phyloP scores from a whole-genome alignment of 1,140 invertebrate genomes.

The Spodoptera litura region DNA sequence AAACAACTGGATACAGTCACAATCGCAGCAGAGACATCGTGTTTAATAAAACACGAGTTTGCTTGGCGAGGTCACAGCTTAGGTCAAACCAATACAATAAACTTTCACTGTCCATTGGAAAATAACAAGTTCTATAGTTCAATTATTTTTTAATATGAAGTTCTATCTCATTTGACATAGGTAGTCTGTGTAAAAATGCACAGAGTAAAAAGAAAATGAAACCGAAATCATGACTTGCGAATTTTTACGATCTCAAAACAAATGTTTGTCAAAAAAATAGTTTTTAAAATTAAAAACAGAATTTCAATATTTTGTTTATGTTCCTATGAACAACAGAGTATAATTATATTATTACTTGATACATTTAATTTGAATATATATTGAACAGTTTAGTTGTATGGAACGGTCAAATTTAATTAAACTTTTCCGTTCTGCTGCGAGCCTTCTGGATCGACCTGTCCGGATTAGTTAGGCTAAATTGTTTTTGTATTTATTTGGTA shows the following conservation, averaged over 20 bases:
- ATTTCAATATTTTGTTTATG: too few relatives aligned
- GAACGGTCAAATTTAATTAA: not conserved
- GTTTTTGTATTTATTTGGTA: not conserved
- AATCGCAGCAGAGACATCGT: not conserved
- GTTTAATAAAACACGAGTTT: constrained; percentile 4
- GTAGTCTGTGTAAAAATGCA: not conserved
- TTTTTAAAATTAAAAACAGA: too few relatives aligned
- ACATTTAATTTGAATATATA: too few relatives aligned
- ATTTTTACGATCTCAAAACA: too few relatives aligned
- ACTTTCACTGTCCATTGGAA: not conserved
- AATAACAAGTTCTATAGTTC: not conserved
- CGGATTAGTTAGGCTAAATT: not conserved
- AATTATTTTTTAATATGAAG: not conserved
- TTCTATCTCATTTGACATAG: not conserved
- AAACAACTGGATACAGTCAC: not conserved
- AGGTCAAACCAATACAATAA: constrained; percentile 19
- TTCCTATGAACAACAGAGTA: too few relatives aligned
- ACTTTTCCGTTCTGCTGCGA: not conserved
- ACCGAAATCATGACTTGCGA: too few relatives aligned
- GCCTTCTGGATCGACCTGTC: not conserved
- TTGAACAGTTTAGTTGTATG: not conserved
- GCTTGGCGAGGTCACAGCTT: not conserved
- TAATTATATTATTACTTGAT: too few relatives aligned
- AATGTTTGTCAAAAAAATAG: too few relatives aligned
- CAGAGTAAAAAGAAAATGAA: not conserved